Evolutionary conservation across 2,888 invertebrate genomes (phyloP), one percentile per base, ranked within the genome.

Genomic region (Campaea margaritaria): DNA sequence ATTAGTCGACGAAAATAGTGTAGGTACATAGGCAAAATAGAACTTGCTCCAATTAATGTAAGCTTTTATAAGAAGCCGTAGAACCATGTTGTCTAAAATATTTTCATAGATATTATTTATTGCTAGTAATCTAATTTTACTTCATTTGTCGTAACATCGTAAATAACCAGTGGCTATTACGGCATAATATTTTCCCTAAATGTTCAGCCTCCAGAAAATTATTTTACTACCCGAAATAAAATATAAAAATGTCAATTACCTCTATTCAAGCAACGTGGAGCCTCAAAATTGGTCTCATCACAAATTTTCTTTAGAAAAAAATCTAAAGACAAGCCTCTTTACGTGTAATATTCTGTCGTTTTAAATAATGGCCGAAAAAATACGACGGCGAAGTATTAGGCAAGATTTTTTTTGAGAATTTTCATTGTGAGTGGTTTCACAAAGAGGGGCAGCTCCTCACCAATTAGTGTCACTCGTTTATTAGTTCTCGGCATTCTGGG

Each of bases 381-480:
- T 79, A 80, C 72, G 76, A 69, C 63, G 51, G 55, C 65, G 67
- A 70, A 70, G 73, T 80, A 78, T 76, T 71, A 63, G 61, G 62
- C 68, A 67, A 72, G 70, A 68, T 76, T 79, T 80, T n/a, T 82
- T 78, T 74, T 72, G 70, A 75, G 73, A 76, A 76, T 74, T 77
- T 79, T 76, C 79, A 75, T 78, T 79, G 75, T 80, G 73, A 81
- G 77, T 76, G 76, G 76, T 74, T 69, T 71, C 67, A 70, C 74
- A 73, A 75, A 72, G 76, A 77, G 75, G 72, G 74, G 72, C 65
- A 73, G 74, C 78, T 77, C 75, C 70, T 74, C 74, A 81, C 85
- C 87, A 88, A 88, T 89, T 87, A 88, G 85, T 86, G 88, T 88
- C 85, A 84, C 79, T 80, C 85, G 82, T 84, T 87, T 87, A 85